phyloP scores from a whole-genome alignment of 2,888 invertebrate species.

The Xylocampa areola region DNA sequence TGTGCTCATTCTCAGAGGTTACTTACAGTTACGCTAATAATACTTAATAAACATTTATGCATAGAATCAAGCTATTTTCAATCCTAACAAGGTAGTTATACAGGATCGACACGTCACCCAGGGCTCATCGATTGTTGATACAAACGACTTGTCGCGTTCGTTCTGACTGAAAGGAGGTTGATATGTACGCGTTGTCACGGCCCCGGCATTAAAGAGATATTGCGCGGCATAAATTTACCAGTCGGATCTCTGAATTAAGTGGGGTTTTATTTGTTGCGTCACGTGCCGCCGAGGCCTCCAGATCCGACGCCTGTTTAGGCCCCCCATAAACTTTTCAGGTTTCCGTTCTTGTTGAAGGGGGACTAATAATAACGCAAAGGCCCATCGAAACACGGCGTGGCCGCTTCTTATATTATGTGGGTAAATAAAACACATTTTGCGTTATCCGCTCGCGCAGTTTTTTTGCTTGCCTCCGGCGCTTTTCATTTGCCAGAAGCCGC shows the following conservation, averaged over 20 bases:
- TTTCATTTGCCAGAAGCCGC: constrained; percentile 67
- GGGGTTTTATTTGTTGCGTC: constrained; percentile 87
- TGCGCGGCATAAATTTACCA: constrained; percentile 86
- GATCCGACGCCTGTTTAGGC: constrained; percentile 72
- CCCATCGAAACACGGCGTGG: constrained; percentile 18
- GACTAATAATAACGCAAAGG: constrained; percentile 53
- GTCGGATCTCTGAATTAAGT: constrained; percentile 86
- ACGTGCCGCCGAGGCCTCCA: constrained; percentile 76
- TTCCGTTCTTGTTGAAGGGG: constrained; percentile 55
- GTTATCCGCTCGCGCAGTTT: constrained; percentile 55
- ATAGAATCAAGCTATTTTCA: constrained; percentile 54
- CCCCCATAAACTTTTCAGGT: constrained; percentile 70
- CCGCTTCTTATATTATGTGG: constrained; percentile 36
- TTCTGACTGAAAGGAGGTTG: constrained; percentile 74
- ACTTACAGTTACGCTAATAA: constrained; percentile 39
- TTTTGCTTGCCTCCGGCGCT: constrained; percentile 59
- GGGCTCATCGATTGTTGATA: constrained; percentile 75
- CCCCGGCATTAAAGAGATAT: constrained; percentile 85
- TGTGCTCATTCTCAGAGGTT: constrained; percentile 26
- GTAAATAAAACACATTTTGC: constrained; percentile 59
- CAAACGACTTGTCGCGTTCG: constrained; percentile 75
- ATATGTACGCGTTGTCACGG: constrained; percentile 87
- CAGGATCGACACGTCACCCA: constrained; percentile 61
- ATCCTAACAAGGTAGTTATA: constrained; percentile 60
- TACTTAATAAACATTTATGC: constrained; percentile 54